These are phyloP conservation scores for Ambastaia sidthimunki DNA, from an alignment of 2,797 vertebrate genomes.

Conservation along the genomic window DNA sequence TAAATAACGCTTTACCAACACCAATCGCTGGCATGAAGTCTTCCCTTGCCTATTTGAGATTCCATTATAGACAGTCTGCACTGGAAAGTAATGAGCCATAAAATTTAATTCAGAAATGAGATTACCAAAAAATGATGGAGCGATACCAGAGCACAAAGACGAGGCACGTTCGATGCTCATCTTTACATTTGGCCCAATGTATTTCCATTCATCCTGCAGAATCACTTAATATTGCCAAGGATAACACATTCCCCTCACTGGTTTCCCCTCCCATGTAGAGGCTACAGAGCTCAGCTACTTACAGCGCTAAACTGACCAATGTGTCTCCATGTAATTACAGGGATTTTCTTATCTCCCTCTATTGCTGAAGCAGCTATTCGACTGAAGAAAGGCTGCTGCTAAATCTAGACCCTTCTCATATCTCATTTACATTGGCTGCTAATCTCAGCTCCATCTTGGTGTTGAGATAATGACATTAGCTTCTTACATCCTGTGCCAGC, in stretches of 20 bases:
- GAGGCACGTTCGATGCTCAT: conserved; percentile 69
- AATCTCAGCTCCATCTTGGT: conserved; percentile 78
- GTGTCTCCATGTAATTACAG: conserved; percentile 87
- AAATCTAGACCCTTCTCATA: conserved; percentile 78
- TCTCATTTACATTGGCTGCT: conserved; percentile 87
- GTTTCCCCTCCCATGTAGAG: conserved; percentile 51
- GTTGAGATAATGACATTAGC: conserved; percentile 81
- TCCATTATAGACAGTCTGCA: conserved; percentile 87
- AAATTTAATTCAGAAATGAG: conserved; percentile 99
- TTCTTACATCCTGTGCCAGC: conserved; percentile 25
- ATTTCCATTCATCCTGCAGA: conserved; percentile 79
- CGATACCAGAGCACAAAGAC: conserved; percentile 82
- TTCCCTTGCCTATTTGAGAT: conserved; percentile 84
- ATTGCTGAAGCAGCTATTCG: conserved; percentile 83
- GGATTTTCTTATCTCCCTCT: conserved; percentile 87
- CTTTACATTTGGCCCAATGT: conserved; percentile 78
- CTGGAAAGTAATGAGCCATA: conserved; percentile 94
- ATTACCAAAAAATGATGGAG: conserved; percentile 88
- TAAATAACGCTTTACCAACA: conserved; percentile 87
- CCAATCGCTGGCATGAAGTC: conserved; percentile 80
- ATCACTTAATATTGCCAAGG: conserved; percentile 64
- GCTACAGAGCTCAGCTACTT: conserved; percentile 73
- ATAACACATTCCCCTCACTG: conserved; percentile 54
- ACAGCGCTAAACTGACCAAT: conserved; percentile 85
- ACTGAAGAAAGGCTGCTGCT: conserved; percentile 76